Conservation (phyloP, 1,140 invertebrate genomes). For the Potamilus streckersoni region DNA sequence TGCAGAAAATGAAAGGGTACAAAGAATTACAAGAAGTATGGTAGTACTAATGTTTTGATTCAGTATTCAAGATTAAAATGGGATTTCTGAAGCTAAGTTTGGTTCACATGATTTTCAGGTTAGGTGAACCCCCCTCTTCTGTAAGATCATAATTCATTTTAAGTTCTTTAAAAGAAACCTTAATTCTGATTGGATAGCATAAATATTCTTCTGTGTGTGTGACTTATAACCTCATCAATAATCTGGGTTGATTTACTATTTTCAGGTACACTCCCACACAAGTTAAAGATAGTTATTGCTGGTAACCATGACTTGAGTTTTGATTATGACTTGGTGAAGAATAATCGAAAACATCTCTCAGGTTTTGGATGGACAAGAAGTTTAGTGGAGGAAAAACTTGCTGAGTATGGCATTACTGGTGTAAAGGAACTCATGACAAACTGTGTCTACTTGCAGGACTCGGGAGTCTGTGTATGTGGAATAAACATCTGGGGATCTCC, state of each 20-base stretch:
- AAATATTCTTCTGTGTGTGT: background rate
- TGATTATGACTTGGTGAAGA: conserved; percentile 68
- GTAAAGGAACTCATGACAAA: conserved; percentile 74
- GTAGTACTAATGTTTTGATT: too few species aligned
- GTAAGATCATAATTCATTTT: background rate
- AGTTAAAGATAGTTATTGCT: conserved; percentile 87
- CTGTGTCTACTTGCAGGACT: conserved; percentile 84
- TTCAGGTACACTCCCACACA: conserved; percentile 79
- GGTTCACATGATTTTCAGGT: background rate
- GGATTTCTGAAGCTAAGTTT: too few species aligned
- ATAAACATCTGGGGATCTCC: conserved; percentile 87
- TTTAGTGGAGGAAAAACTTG: conserved; percentile 15
- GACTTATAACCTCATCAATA: background rate
- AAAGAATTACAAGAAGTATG: too few species aligned
- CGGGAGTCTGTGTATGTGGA: conserved; percentile 76
- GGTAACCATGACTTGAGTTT: conserved; percentile 92
- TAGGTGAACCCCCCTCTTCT: background rate
- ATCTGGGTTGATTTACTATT: conserved; percentile 10
- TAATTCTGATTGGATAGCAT: background rate
- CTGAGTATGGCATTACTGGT: conserved; percentile 18
- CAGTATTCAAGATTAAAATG: too few species aligned
- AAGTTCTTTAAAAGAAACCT: background rate
- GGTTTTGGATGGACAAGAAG: background rate
- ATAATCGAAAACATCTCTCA: conserved; percentile 16
- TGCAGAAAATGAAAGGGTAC: too few species aligned